Base-by-base conservation (phyloP, 2,888 invertebrate genomes). In the Ctena decussata region DNA sequence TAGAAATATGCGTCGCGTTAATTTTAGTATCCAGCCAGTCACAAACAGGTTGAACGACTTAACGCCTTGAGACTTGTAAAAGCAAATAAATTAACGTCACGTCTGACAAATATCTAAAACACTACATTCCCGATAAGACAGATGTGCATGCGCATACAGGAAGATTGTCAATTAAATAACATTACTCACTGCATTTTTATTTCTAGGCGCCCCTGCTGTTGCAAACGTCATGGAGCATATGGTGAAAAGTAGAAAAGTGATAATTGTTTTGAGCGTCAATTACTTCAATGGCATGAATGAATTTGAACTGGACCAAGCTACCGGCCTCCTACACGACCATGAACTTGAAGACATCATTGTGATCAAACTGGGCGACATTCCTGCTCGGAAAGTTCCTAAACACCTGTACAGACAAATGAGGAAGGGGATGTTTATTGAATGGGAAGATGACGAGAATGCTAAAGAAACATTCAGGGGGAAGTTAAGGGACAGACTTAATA, bases 221-320 rank as follows among this genome's bases (percentile, higher is more conserved):
- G 84, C 74, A 0, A 89, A 84, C 60, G 87, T 92, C 5, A 78
- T 81, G 18, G 90, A 91, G 15, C 72, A 86, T 65, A 89, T 92
- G 81, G 53, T 69, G 18, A 32, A 35, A 0, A 91, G 91, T 71
- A 65, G 87, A 35, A 84, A 86, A 32, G 90, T 89, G 5, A 75
- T 92, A 5, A 85, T 93, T 5, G 78, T 92, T 8, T 86, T 92
- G 11, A 91, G 90, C 5, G 75, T 80, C 8, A 32, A 84, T 24
- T 93, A 92, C 44, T 46, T 89, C 60, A 86, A 69, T n/a, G 11
- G 73, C 0, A 89, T 89, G 60, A 72, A 81, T 27, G 53, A 80
- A 39, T 90, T 89, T 71, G 92, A 92, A 77, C 35, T 91, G 27
- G 83, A 87, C 24, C 32, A 60, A 11, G 85, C 87, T 24, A 46